Percentiles rank a stretch among this genome's conserved stretches.
Evolutionary conservation across 1,140 invertebrate genomes (phyloP).

Genomic region (Potamilus streckersoni): DNA sequence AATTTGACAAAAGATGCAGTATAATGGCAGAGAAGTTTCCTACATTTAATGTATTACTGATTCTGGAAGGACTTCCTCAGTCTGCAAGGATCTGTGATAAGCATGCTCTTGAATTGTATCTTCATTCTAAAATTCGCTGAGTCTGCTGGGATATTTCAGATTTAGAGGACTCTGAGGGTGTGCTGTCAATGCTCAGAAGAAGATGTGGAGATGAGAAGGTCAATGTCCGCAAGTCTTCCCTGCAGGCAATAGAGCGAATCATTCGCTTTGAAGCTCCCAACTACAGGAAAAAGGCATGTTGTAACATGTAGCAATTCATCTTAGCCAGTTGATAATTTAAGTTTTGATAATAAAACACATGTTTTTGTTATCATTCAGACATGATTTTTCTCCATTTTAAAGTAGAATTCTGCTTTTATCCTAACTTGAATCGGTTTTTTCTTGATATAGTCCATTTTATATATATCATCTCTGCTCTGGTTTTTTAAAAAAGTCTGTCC

Average conservation of each 20-base stretch:
- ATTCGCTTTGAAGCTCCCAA: slow-evolving; percentile 52
- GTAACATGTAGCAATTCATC: neutral
- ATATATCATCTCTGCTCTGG: too few relatives aligned
- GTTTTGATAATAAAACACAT: neutral
- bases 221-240: slow-evolving; percentile 72
- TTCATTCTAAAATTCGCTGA: too few relatives aligned
- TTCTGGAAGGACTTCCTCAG: too few relatives aligned
- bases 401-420: neutral
- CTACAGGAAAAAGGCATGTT: slow-evolving; percentile 63
- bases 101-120: too few relatives aligned
- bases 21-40: too few relatives aligned
- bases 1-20: too few relatives aligned
- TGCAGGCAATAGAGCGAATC: slow-evolving; percentile 70
- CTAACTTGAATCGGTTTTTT: neutral
- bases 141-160: slow-evolving; percentile 39
- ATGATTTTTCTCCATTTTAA: neutral
- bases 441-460: too few relatives aligned
- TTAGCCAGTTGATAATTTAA: neutral
- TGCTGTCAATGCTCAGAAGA: slow-evolving; percentile 68
- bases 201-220: slow-evolving; percentile 73
- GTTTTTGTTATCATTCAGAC: neutral
- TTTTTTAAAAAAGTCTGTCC: too few relatives aligned
- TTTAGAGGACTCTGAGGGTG: slow-evolving; percentile 57
- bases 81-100: too few relatives aligned
- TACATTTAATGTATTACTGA: too few relatives aligned